Evolutionary conservation across 1,140 invertebrate genomes (phyloP), one percentile per base, ranked within the genome.

Genomic region (Drosophila tropicalis): DNA sequence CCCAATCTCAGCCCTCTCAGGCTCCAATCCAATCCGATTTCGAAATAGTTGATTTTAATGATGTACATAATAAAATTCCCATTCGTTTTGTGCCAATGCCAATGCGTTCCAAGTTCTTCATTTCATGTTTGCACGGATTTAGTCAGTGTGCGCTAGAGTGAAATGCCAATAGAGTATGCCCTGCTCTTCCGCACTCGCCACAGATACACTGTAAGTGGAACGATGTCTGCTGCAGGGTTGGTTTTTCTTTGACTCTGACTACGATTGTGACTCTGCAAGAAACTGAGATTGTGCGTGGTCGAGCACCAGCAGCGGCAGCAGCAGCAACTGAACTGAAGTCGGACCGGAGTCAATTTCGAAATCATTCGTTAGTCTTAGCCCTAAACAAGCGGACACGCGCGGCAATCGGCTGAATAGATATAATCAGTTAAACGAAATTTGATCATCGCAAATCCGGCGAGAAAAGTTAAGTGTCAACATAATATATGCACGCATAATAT

Each of bases 41-140:
- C 89, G 84, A 83, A 90, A 91, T 91, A 91, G 90, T 91, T 87
- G 77, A 91, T 90, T 91, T 91, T 91, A 91, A 91, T 91, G 90
- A 91, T 91, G 90, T 91, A 91, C 90, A 91, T 91, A 91, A 91
- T 91, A 91, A 91, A 91, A 91, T 90, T 91, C 90, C 90, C 86
- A 91, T 91, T 91, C 90, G 90, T 91, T 91, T 91, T 90, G 90
- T 91, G 72, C 90, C 90, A 90, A 86, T 91, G 85, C 89, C 89
- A 86, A 74, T 89, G 80, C 72, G 89, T 91, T 91, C 83, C 89
- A 71, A 69, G 57, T 40, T 70, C 71, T 57, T 58, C 69, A 72
- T 62, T 66, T 74, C 72, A 60, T 71, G 72, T 83, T 90, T 74
- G 79, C 81, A 90, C 73, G 73, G 86, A 90, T 89, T 90, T 82